Base-by-base conservation (phyloP, 64 coral and sea anemone genomes). In the Acropora tenuis region DNA sequence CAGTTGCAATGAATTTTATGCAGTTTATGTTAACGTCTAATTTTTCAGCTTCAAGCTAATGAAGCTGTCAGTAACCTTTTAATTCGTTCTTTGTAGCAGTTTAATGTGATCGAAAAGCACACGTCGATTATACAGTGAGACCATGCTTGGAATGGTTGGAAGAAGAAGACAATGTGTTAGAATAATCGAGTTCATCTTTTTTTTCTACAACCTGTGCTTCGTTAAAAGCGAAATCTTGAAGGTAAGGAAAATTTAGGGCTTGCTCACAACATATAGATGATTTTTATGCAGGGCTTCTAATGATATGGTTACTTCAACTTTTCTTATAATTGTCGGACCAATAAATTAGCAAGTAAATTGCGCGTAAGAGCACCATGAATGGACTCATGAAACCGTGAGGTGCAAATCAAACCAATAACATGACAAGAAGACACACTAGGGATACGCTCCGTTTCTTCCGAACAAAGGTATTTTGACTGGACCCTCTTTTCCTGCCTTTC, bases 291-390 rank as follows among this genome's bases (percentile, higher is more conserved):
- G 0, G 17, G 17, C 1, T 71, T 71, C 40, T 3, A 18, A 10
- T 85, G 8, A 71, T 11, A 12, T 1, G 44, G 10, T 46, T 43
- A 4, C 12, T 41, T 8, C 8, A 6, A 4, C 16, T 46, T 15
- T 45, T 6, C 44, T 15, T 60, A 72, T 85, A 47, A 48, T 85
- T 71, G 43, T 69, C 72, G 16, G 20, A 43, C 12, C 2, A 71
- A 18, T 16, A 72, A 71, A 71, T 72, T 71, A 71, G 8, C 17
- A 1, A 48, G 43, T 85, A 85, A 85, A 48, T 81, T 81, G 79
- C 6, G 5, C n/a, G 53, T 50, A 8, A 60, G 52, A 61, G 6
- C 12, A 72, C 16, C 43, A 71, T 69, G 82, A 67, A 85, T 85
- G 45, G 15, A 48, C 2, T 5, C 47, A 71, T 46, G 16, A 13